These are phyloP conservation scores for Epinephelus malabaricus DNA, from an alignment of 2,797 vertebrate genomes.

Conservation along the genomic window DNA sequence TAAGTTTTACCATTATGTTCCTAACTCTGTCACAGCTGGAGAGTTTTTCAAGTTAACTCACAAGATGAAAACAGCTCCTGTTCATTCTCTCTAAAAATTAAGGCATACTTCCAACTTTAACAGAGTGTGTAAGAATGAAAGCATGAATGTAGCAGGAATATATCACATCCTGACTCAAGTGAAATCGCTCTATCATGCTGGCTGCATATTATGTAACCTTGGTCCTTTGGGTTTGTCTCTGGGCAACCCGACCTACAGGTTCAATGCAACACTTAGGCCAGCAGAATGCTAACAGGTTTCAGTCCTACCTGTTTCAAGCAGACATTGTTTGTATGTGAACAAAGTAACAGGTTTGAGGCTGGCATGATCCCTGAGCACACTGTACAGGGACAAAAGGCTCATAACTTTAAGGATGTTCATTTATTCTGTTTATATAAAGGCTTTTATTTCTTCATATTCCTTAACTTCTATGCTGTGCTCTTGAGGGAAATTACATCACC, in stretches of 20 bases:
- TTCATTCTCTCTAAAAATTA: conserved; percentile 35
- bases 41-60: conserved; percentile 33
- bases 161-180: neutral
- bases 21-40: conserved; percentile 5
- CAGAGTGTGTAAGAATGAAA: neutral
- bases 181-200: conserved; percentile 1
- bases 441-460: neutral
- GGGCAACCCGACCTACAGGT: conserved; percentile 56
- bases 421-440: neutral
- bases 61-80: conserved; percentile 33
- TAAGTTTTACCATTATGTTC: neutral
- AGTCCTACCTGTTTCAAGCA: conserved; percentile 37
- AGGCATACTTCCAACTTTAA: conserved; percentile 28
- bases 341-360: conserved; percentile 15
- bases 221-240: conserved; percentile 31
- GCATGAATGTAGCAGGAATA: neutral
- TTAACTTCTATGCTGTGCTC: neutral
- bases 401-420: neutral
- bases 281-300: conserved; percentile 41
- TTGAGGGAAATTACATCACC: neutral
- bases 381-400: neutral
- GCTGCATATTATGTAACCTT: conserved; percentile 29
- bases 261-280: conserved; percentile 26
- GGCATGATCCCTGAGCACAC: neutral
- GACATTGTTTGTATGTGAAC: conserved; percentile 9